Conservation (phyloP, 1,140 invertebrate genomes). For the Drosophila rufa region DNA sequence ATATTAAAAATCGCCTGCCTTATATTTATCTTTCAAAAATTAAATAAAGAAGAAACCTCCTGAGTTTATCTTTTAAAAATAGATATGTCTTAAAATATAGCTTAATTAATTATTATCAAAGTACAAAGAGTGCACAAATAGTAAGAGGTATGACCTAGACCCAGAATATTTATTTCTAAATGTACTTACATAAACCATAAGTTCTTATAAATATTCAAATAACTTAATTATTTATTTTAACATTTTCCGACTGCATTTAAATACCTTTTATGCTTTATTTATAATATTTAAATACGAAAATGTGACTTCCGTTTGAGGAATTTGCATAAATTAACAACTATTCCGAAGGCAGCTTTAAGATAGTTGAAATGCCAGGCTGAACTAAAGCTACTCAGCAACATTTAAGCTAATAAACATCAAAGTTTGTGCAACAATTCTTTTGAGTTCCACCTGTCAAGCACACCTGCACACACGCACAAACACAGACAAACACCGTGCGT, state of each 20-base stretch:
- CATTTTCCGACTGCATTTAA: too few relatives aligned
- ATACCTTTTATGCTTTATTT: too few relatives aligned
- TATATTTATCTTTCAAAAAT: neutral
- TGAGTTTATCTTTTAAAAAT: neutral
- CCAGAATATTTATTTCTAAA: accelerated
- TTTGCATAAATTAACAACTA: constrained; percentile 7
- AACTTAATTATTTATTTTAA: neutral
- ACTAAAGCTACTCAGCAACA: neutral
- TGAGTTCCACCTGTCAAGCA: constrained; percentile 42
- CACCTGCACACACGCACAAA: constrained; percentile 15
- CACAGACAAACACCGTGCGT: neutral
- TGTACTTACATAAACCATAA: neutral
- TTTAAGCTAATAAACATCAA: constrained; percentile 39
- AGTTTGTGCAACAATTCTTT: constrained; percentile 54
- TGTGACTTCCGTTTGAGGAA: neutral
- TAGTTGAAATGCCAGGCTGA: neutral
- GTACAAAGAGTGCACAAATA: neutral
- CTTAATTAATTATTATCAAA: too few relatives aligned
- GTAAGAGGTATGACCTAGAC: neutral
- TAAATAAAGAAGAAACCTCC: too few relatives aligned
- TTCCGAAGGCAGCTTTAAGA: constrained; percentile 5
- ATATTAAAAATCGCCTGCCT: neutral
- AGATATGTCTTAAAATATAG: neutral
- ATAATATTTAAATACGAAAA: neutral
- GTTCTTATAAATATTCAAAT: neutral